These are phyloP conservation scores for Staurois parvus DNA, from an alignment of 2,797 vertebrate species.

Conservation along the genomic window DNA sequence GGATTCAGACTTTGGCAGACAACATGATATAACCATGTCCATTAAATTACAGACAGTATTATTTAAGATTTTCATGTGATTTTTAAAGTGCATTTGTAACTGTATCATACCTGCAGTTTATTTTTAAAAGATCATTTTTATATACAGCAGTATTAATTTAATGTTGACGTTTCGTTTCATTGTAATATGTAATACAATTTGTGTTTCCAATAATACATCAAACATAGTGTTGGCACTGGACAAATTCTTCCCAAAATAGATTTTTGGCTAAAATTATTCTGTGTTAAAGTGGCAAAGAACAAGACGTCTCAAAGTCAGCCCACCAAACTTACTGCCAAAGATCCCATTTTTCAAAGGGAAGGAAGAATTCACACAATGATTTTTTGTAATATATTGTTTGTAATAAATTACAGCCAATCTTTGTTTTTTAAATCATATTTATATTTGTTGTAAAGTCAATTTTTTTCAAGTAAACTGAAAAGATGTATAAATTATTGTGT, in stretches of 20 bases:
- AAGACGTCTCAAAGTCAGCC: slow-evolving; percentile 13
- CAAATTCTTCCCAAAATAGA: slow-evolving; percentile 34
- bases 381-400: slow-evolving; percentile 78
- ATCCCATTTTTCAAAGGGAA: slow-evolving; percentile 25
- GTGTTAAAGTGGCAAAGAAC: slow-evolving; percentile 22
- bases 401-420: slow-evolving; percentile 84
- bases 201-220: slow-evolving; percentile 19
- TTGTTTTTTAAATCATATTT: slow-evolving; percentile 80
- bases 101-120: slow-evolving; percentile 41
- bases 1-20: not conserved
- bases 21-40: not conserved
- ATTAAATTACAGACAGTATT: slow-evolving; percentile 50
- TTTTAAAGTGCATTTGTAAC: slow-evolving; percentile 24
- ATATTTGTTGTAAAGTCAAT: slow-evolving; percentile 80
- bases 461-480: slow-evolving; percentile 80
- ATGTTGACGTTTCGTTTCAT: slow-evolving; percentile 17
- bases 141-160: slow-evolving; percentile 57
- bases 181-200: slow-evolving; percentile 30
- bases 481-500: slow-evolving; percentile 52
- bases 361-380: slow-evolving; percentile 51
- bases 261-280: slow-evolving; percentile 3
- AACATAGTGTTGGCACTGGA: slow-evolving; percentile 34
- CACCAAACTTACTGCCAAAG: slow-evolving; percentile 34
- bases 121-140: slow-evolving; percentile 47
- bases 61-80: slow-evolving; percentile 27